Conservation (phyloP, 2,888 invertebrate genomes). For the Polydesmus complanatus region DNA sequence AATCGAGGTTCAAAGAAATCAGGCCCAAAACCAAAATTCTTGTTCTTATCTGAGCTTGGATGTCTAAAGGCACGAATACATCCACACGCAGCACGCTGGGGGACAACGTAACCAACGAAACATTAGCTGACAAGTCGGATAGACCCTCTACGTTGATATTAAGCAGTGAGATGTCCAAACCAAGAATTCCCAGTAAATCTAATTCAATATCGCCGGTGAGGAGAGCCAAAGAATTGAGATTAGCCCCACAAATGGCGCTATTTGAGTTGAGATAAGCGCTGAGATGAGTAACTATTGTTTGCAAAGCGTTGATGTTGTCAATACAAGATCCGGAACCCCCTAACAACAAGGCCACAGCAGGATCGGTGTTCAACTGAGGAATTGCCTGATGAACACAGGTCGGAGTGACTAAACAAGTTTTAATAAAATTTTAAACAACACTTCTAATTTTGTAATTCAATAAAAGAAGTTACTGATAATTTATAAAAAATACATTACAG, state of each 20-base stretch:
- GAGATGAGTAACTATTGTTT: not conserved
- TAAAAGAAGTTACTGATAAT: too few species aligned
- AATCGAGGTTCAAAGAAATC: not conserved
- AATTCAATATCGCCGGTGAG: not conserved
- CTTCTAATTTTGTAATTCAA: too few species aligned
- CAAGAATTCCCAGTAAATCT: not conserved
- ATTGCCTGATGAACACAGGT: not conserved
- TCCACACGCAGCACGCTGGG: not conserved
- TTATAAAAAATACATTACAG: too few species aligned
- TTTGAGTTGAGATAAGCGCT: not conserved
- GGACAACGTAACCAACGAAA: not conserved
- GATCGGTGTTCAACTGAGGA: not conserved
- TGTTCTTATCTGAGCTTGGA: not conserved
- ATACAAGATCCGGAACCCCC: too few species aligned
- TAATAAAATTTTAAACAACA: too few species aligned
- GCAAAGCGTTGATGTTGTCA: not conserved
- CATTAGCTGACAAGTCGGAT: not conserved
- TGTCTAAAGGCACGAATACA: not conserved
- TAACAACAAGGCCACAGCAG: too few species aligned
- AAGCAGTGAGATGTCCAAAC: not conserved
- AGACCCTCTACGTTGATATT: not conserved
- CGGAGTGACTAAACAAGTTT: not conserved
- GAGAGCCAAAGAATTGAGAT: not conserved
- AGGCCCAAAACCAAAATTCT: not conserved
- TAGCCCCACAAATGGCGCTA: not conserved